Evolutionary conservation across 2,888 invertebrate species (phyloP).

Genomic region (Apotomis turbidana): DNA sequence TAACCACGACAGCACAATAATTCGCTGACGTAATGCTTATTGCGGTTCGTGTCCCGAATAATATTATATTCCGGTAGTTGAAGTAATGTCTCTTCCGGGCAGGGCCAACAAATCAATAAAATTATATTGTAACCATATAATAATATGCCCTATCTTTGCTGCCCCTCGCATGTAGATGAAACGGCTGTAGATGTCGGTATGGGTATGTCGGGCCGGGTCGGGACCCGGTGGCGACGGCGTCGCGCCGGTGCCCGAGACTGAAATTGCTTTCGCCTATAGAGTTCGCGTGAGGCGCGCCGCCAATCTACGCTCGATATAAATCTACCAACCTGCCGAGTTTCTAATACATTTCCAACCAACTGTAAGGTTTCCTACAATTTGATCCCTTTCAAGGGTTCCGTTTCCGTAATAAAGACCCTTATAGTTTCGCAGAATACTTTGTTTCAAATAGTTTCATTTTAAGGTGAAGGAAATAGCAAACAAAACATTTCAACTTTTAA

Average conservation of each 20-base stretch:
- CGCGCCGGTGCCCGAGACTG: constrained; percentile 62
- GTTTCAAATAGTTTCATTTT: not conserved
- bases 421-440: not conserved
- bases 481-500: no score
- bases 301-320: constrained; percentile 76
- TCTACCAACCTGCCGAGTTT: constrained; percentile 72
- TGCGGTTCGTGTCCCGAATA: constrained; percentile 15
- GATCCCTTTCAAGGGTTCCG: constrained; percentile 50
- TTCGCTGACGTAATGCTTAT: constrained; percentile 10
- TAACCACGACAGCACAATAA: not conserved
- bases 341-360: constrained; percentile 72
- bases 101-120: constrained; percentile 64
- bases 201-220: constrained; percentile 46
- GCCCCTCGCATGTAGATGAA: constrained; percentile 55
- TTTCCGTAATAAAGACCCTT: constrained; percentile 21
- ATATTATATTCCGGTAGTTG: constrained; percentile 20
- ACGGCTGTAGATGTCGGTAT: constrained; percentile 52
- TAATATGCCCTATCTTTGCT: constrained; percentile 37
- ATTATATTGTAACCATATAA: constrained; percentile 26
- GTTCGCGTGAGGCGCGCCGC: constrained; percentile 71
- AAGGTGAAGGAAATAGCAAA: not conserved
- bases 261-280: constrained; percentile 70
- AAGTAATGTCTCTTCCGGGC: constrained; percentile 33
- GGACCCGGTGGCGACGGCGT: constrained; percentile 45
- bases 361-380: constrained; percentile 70